Conservation (phyloP, 2,797 vertebrate genomes). For the Sylvilagus floridanus region DNA sequence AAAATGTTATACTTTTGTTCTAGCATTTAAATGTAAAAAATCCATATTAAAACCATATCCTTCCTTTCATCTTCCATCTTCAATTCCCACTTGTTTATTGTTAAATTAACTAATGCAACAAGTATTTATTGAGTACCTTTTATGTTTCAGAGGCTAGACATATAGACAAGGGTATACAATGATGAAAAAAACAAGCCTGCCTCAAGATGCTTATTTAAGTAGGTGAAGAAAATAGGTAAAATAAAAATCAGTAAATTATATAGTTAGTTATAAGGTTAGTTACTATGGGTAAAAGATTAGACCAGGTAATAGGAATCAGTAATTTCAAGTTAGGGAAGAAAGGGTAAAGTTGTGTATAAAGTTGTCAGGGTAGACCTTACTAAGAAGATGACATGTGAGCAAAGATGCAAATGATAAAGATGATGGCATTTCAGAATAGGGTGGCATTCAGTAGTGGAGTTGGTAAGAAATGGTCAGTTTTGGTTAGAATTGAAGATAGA, state of each 20-base stretch:
- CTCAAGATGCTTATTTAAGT: not conserved
- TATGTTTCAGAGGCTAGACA: not conserved
- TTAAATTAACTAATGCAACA: not conserved
- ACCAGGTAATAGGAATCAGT: not conserved
- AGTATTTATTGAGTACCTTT: not conserved
- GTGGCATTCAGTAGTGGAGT: not conserved
- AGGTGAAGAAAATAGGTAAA: not conserved
- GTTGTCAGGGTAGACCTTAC: not conserved
- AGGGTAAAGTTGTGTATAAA: not conserved
- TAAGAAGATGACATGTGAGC: not conserved
- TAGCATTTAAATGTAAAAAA: not conserved
- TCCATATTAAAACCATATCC: not conserved
- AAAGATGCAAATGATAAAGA: not conserved
- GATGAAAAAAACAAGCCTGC: not conserved
- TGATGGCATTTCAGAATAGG: not conserved
- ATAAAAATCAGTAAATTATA: not conserved
- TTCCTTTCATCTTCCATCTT: not conserved
- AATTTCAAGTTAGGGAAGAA: not conserved
- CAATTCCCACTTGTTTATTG: not conserved
- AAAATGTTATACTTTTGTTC: conserved; percentile 18
- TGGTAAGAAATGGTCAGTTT: not conserved
- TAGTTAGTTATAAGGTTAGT: not conserved
- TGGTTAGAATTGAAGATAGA: not conserved
- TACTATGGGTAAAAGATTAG: not conserved
- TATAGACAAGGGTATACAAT: not conserved